Percentiles rank a stretch among this genome's conserved stretches.
These are phyloP conservation scores for Pholis gunnellus DNA, from an alignment of 2,113 vertebrate genomes.

Conservation along the genomic window DNA sequence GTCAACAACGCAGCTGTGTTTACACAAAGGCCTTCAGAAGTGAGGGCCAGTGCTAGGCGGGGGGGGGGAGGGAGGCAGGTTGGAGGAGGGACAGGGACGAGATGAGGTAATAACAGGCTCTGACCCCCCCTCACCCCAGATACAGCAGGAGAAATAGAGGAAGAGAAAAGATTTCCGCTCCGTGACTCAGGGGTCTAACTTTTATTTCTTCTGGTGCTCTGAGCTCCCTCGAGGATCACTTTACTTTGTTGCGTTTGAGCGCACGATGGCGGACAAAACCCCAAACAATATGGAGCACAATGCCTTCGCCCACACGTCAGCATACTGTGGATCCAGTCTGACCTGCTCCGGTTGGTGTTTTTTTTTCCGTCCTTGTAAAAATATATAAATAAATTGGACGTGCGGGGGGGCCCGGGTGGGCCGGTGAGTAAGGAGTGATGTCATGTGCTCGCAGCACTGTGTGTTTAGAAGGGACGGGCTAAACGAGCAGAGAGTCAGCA, in stretches of 20 bases:
- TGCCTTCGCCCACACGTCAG: neutral
- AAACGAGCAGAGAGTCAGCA: neutral
- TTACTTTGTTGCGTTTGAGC: neutral
- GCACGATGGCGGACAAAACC: conserved; percentile 12
- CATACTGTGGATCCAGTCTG: neutral
- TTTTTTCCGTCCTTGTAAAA: conserved; percentile 9
- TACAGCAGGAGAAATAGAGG: conserved; percentile 10
- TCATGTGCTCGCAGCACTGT: neutral
- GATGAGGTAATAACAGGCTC: conserved; percentile 66
- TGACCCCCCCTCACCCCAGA: conserved; percentile 46
- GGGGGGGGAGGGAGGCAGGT: neutral
- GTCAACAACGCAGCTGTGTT: conserved; percentile 84
- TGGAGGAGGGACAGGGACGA: conserved; percentile 11
- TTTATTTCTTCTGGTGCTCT: neutral
- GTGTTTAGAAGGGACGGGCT: neutral
- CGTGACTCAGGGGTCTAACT: neutral
- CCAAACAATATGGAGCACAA: conserved; percentile 9
- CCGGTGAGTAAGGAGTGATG: neutral
- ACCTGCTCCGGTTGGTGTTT: conserved; percentile 20
- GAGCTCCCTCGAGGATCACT: neutral
- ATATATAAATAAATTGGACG: neutral
- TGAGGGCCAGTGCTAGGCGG: conserved; percentile 38
- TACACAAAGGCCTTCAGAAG: conserved; percentile 75
- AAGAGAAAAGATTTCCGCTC: conserved; percentile 9
- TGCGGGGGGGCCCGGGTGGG: neutral